Conservation (phyloP, 2,113 vertebrate genomes). For the Hemichromis elongatus region DNA sequence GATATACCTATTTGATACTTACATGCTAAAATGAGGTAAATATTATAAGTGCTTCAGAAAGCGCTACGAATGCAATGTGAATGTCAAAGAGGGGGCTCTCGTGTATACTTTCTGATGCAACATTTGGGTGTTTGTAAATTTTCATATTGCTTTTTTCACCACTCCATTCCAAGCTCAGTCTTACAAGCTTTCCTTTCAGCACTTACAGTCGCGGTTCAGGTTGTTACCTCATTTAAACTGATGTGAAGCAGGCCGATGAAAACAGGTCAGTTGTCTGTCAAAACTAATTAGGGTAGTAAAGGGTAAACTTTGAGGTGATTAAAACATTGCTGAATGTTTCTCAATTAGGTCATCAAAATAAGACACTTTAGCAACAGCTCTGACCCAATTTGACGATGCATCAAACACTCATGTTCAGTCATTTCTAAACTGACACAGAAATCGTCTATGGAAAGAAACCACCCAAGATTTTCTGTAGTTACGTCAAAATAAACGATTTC, state of each 20-base stretch:
- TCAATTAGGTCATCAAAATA: constrained; percentile 24
- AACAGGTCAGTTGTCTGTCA: constrained; percentile 1
- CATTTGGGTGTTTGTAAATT: neutral
- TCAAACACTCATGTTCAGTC: neutral
- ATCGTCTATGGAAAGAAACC: neutral
- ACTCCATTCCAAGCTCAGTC: neutral
- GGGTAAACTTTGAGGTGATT: neutral
- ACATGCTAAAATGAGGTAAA: neutral
- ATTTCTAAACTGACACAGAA: neutral
- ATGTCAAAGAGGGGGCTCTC: neutral
- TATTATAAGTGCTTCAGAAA: neutral
- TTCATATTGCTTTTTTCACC: neutral
- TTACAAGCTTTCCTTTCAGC: neutral
- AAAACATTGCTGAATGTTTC: neutral
- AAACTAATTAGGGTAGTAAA: neutral
- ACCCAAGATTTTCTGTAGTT: neutral
- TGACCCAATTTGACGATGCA: neutral
- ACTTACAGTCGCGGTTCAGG: neutral
- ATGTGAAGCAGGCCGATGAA: neutral
- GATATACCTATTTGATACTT: neutral
- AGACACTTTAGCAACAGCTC: neutral
- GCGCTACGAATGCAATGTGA: neutral
- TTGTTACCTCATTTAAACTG: neutral
- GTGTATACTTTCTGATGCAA: neutral
- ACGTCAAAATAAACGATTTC: neutral